Evolutionary conservation across 2,888 invertebrate genomes (phyloP).

Genomic region (Tuberolachnus salignus): DNA sequence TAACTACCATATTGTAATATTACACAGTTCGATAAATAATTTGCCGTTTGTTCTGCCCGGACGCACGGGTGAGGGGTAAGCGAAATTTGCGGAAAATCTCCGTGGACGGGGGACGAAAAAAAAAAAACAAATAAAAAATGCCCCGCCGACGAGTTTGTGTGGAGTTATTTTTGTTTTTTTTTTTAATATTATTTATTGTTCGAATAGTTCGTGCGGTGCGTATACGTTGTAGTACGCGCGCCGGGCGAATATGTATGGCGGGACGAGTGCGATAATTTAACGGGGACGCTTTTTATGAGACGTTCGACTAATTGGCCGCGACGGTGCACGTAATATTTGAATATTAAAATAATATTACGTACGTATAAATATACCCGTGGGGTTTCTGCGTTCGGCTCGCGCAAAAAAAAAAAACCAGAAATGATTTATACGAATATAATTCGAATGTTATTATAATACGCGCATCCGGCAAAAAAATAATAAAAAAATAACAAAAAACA

Average conservation of each 20-base stretch:
- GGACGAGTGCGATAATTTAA: slow-evolving; percentile 9
- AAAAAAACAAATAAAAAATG: no score
- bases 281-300: background rate
- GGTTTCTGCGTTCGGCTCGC: background rate
- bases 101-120: no score
- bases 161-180: no score
- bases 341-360: background rate
- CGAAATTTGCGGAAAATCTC: no score
- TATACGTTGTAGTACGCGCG: background rate
- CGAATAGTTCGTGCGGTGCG: no score
- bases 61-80: no score
- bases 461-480: background rate
- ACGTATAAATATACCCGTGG: background rate
- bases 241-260: background rate
- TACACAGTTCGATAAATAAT: no score
- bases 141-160: no score
- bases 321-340: background rate
- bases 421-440: background rate
- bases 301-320: slow-evolving; percentile 27
- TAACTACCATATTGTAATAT: no score
- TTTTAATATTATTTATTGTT: no score
- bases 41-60: no score
- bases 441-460: background rate
- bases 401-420: background rate
- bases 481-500: background rate